A percentile compares a stretch with the other conserved stretches of the same genome.
phyloP scores from a whole-genome alignment of 2,113 vertebrate genomes.

The Leptosomus discolor region DNA sequence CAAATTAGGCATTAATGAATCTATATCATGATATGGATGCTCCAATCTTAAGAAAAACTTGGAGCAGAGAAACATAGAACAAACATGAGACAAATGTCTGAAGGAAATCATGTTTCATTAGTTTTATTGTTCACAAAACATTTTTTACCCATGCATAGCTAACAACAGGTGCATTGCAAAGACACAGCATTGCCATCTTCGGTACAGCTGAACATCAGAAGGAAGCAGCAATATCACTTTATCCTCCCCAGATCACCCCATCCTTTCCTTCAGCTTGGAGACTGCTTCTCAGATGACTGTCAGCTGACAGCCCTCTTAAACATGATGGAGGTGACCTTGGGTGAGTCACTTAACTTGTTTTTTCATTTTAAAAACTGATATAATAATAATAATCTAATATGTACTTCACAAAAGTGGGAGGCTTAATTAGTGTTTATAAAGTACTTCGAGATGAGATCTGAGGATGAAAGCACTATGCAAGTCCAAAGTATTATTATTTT shows the following conservation, averaged over 20 bases:
- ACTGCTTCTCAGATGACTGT: background rate
- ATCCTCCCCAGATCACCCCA: background rate
- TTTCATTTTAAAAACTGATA: background rate
- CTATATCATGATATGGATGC: background rate
- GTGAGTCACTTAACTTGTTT: background rate
- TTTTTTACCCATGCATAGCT: background rate
- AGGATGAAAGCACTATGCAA: background rate
- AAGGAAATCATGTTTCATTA: background rate
- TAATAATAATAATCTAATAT: background rate
- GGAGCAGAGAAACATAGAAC: background rate
- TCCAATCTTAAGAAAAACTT: background rate
- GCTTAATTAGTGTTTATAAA: slow-evolving; percentile 46
- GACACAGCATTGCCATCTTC: background rate
- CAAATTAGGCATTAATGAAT: background rate
- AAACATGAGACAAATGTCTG: background rate
- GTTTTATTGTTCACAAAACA: background rate
- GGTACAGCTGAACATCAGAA: background rate
- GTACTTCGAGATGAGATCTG: background rate
- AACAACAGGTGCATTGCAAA: background rate
- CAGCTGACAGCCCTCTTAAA: background rate
- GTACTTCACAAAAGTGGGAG: background rate
- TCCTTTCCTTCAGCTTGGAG: background rate
- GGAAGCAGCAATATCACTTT: background rate
- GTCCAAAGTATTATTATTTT: slow-evolving; percentile 34
- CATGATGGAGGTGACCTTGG: background rate